phyloP scores from a whole-genome alignment of 2,113 vertebrate genomes.

The Burhinus bistriatus region DNA sequence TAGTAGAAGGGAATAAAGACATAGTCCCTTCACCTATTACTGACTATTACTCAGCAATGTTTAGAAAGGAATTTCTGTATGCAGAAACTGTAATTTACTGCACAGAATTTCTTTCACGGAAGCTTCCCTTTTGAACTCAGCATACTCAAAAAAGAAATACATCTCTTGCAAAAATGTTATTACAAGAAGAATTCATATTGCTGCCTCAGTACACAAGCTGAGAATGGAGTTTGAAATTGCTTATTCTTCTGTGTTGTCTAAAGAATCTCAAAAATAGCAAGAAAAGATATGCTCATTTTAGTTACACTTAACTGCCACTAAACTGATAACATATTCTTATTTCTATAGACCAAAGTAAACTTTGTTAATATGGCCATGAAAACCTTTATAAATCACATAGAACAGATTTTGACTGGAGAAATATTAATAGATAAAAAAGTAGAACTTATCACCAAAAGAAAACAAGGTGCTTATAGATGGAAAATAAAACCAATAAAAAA shows the following conservation, averaged over 20 bases:
- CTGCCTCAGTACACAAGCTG: neutral
- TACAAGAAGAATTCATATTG: neutral
- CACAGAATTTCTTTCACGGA: neutral
- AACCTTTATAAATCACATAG: neutral
- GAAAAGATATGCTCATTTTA: neutral
- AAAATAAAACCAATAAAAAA: neutral
- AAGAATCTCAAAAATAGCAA: neutral
- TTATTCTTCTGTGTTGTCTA: neutral
- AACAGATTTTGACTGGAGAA: neutral
- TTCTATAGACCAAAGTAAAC: neutral
- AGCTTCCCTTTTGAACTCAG: neutral
- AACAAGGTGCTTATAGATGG: neutral
- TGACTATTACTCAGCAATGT: neutral
- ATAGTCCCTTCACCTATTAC: neutral
- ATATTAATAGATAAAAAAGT: neutral
- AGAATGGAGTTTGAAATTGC: neutral
- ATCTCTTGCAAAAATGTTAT: neutral
- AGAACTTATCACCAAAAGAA: neutral
- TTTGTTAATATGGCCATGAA: neutral
- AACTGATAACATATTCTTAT: neutral
- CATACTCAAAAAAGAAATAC: neutral
- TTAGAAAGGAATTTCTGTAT: neutral
- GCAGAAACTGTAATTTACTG: neutral
- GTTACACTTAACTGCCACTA: neutral
- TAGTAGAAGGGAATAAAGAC: neutral